A percentile compares a stretch with the other conserved stretches of the same genome.
Conservation (phyloP, 1,140 invertebrate genomes). For the Drosophila bocqueti region DNA sequence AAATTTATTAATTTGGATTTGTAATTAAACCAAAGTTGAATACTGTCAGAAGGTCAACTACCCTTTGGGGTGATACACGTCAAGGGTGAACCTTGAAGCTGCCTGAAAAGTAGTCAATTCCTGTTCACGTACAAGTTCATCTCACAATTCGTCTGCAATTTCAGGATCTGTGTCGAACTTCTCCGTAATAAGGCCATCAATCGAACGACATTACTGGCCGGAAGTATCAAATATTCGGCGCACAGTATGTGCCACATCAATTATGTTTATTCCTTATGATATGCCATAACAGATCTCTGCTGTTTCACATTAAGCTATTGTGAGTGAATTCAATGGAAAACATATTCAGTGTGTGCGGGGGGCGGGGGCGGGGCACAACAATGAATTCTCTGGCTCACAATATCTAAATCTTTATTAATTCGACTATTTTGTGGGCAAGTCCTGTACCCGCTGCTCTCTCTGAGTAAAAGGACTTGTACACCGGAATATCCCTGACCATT, state of each 20-base stretch:
- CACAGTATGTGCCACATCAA: constrained; percentile 29
- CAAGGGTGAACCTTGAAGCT: neutral
- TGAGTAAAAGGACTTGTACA: neutral
- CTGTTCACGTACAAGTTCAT: neutral
- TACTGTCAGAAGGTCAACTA: neutral
- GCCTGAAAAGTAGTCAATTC: neutral
- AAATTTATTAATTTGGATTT: constrained; percentile 8
- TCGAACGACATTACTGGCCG: constrained; percentile 13
- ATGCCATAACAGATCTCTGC: constrained; percentile 40
- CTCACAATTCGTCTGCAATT: neutral
- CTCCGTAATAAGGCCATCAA: constrained; percentile 29
- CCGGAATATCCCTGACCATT: constrained; percentile 11
- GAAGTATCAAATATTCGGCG: constrained; percentile 33
- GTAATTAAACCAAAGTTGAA: neutral
- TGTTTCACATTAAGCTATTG: constrained; percentile 46
- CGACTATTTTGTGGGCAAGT: constrained; percentile 65
- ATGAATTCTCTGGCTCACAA: constrained; percentile 60
- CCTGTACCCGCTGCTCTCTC: neutral
- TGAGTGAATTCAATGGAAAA: constrained; percentile 43
- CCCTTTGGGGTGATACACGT: too few relatives aligned
- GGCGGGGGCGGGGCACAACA: constrained; percentile 11
- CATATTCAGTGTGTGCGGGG: constrained; percentile 40
- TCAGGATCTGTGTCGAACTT: neutral
- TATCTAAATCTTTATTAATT: constrained; percentile 83
- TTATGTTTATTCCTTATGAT: constrained; percentile 52